A percentile compares a stretch with the other conserved stretches of the same genome.
Evolutionary conservation across 64 coral and sea anemone species (phyloP).

Genomic region (Stichodactyla helianthus): DNA sequence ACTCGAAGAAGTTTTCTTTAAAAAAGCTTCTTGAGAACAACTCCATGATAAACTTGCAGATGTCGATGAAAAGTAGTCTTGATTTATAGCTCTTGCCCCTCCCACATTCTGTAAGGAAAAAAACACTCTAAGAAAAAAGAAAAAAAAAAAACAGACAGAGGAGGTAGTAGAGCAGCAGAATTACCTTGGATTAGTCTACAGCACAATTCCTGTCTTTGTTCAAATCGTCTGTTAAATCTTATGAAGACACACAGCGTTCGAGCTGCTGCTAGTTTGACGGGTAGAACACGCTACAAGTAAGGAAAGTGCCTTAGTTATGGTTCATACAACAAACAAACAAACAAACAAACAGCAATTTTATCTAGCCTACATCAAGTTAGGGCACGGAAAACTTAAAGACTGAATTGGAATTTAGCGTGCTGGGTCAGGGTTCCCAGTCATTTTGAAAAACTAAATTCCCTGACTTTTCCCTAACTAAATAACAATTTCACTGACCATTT

Average conservation of each 20-base stretch:
- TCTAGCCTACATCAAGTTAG: too few species aligned
- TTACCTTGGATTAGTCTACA: slow-evolving; percentile 89
- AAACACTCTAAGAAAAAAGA: neutral
- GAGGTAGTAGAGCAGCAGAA: neutral
- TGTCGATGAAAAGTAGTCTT: slow-evolving; percentile 95
- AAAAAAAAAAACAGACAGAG: neutral
- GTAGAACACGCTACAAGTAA: slow-evolving; percentile 73
- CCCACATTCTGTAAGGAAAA: slow-evolving; percentile 72
- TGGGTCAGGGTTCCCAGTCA: too few species aligned
- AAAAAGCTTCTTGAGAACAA: slow-evolving; percentile 98
- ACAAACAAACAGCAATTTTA: too few species aligned
- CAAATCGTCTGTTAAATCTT: slow-evolving; percentile 78
- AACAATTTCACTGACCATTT: too few species aligned
- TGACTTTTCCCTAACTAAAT: too few species aligned
- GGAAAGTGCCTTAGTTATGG: neutral
- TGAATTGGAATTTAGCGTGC: too few species aligned
- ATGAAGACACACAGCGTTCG: slow-evolving; percentile 87
- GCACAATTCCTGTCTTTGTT: slow-evolving; percentile 96
- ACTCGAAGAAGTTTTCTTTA: slow-evolving; percentile 98
- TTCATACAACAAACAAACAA: too few species aligned
- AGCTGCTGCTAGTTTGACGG: slow-evolving; percentile 82
- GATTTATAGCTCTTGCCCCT: slow-evolving; percentile 91
- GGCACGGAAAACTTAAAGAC: too few species aligned
- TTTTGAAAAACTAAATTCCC: too few species aligned
- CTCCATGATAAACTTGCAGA: slow-evolving; percentile 99